Conservation (phyloP, 2,797 vertebrate genomes). For the Galago senegalensis region DNA sequence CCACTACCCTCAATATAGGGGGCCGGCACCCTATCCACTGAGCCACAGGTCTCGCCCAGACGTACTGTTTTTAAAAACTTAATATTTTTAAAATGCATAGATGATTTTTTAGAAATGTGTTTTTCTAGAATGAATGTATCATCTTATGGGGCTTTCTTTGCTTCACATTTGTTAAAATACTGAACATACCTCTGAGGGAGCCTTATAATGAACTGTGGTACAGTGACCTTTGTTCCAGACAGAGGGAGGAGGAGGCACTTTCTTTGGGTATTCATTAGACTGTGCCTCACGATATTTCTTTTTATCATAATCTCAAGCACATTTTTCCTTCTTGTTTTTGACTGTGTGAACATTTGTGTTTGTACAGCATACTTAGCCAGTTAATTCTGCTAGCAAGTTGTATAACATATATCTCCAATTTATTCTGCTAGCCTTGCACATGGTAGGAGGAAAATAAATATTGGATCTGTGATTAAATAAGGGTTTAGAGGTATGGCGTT, state of each 20-base stretch:
- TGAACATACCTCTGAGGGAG: not conserved
- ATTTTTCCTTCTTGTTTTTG: not conserved
- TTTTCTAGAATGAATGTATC: not conserved
- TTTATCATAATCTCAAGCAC: not conserved
- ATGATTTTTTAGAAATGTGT: not conserved
- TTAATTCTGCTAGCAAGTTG: not conserved
- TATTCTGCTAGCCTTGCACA: not conserved
- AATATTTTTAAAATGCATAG: not conserved
- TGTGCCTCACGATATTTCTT: not conserved
- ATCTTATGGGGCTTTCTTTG: not conserved
- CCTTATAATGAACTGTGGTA: not conserved
- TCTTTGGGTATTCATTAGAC: not conserved
- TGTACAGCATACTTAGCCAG: not conserved
- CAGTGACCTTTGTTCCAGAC: not conserved
- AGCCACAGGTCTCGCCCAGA: not conserved
- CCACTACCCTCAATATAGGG: no score
- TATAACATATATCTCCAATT: not conserved
- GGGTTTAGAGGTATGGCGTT: not conserved
- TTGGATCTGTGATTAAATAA: conserved; percentile 4
- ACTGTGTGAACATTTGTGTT: not conserved
- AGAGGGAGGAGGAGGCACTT: not conserved
- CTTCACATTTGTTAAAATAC: not conserved
- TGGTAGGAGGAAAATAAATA: not conserved
- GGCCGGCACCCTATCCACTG: no score
- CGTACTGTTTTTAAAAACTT: not conserved